phyloP scores from a whole-genome alignment of 2,797 vertebrate genomes.

The Pyrocephalus nanus region DNA sequence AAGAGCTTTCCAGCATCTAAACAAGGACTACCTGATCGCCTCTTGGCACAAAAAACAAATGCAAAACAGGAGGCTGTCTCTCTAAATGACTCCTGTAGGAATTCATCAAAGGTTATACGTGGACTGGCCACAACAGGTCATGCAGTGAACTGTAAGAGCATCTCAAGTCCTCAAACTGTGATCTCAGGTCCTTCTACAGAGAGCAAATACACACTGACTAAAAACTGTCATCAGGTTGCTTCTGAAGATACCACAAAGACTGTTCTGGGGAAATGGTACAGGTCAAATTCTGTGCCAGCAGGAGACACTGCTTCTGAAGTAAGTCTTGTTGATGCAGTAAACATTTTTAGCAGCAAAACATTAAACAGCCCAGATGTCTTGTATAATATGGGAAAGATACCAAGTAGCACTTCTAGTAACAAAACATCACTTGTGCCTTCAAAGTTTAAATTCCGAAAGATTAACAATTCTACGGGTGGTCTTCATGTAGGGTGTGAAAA shows the following conservation, averaged over 20 bases:
- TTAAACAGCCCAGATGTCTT: slow-evolving; percentile 45
- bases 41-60: background rate
- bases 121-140: background rate
- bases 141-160: background rate
- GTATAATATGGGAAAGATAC: background rate
- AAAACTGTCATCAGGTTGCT: background rate
- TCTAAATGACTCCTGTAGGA: background rate
- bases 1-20: background rate
- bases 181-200: background rate
- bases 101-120: background rate
- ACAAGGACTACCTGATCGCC: background rate
- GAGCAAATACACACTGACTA: background rate
- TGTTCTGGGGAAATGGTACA: slow-evolving; percentile 25
- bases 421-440: slow-evolving; percentile 27
- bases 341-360: background rate
- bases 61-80: background rate
- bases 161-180: background rate
- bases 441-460: slow-evolving; percentile 76
- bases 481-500: slow-evolving; percentile 21
- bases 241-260: background rate
- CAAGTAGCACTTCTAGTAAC: background rate
- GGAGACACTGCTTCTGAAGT: slow-evolving; percentile 32
- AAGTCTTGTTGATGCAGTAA: background rate
- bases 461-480: slow-evolving; percentile 33
- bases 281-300: slow-evolving; percentile 68